Evolutionary conservation across 2,797 vertebrate species (phyloP), one percentile per base, ranked within the genome.

Genomic region (Miichthys miiuy): DNA sequence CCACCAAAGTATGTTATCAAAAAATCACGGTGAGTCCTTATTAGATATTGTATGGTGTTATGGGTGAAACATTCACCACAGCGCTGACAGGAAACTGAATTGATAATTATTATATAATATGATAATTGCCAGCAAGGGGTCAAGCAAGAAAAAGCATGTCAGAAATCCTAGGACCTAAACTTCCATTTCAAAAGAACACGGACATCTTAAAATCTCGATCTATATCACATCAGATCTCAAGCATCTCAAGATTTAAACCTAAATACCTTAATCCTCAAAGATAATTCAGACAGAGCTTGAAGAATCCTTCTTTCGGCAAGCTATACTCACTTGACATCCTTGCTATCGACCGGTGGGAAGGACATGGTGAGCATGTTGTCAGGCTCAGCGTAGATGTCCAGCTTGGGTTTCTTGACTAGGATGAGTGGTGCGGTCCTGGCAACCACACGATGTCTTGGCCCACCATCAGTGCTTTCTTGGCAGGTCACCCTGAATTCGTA

Each of bases 401-500:
- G 90, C 65, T 96, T 96, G 3, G 98, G 98, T 84, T 98, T 98
- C 91, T 90, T 94, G 9, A 94, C 83, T 60, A 97, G 73, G 77
- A 99, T 92, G 73, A 95, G 93, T 6, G 97, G 97, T 1, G 98
- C 96, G 0, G 98, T 99, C 87, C 95, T 95, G 80, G 97, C 97
- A 0, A 95, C 91, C 0, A 99, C 96, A 0, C 95, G 97, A 90
- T 99, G 98, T 79, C 96, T 96, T 30, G 96, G 94, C 9, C 97
- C 97, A 0, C 97, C 96, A 25, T 97, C 95, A 58, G 92, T 94
- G 62, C 96, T 97, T 85, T 97, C 97, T 2, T 96, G 95, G 88
- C 96, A 97, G 55, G 96, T 97, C 76, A 99, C 95, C 75, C 95
- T 95, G 0, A 99, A 99, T 79, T 97, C 97, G 55, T 99, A 99